Percentiles rank a stretch among this genome's conserved stretches.
Conservation (phyloP, 1,140 invertebrate genomes). For the Zaprionus taronus region DNA sequence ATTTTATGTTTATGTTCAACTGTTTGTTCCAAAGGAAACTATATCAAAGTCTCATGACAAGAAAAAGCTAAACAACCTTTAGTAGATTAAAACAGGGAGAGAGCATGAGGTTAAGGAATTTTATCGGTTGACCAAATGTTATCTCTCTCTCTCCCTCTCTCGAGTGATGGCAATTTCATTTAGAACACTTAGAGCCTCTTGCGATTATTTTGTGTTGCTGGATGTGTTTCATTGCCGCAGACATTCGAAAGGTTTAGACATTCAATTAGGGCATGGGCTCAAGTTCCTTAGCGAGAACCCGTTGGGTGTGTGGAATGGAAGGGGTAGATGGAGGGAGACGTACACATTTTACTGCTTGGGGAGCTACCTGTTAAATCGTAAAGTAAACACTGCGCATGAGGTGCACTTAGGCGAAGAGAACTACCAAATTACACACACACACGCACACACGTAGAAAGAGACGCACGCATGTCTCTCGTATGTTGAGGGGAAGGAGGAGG, state of each 20-base stretch:
- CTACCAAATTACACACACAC: conserved; percentile 67
- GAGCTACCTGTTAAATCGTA: conserved; percentile 72
- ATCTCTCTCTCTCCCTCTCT: neutral
- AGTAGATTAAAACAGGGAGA: too few relatives aligned
- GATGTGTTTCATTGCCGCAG: conserved; percentile 7
- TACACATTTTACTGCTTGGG: conserved; percentile 34
- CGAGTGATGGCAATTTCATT: conserved; percentile 24
- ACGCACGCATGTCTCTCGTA: neutral
- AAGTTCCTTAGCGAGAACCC: conserved; percentile 33
- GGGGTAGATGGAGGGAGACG: neutral
- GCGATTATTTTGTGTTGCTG: conserved; percentile 7
- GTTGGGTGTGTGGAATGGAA: neutral
- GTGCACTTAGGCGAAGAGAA: conserved; percentile 58
- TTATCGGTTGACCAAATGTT: conserved; percentile 8
- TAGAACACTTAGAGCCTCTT: conserved; percentile 30
- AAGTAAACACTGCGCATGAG: conserved; percentile 67
- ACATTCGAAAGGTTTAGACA: conserved; percentile 34
- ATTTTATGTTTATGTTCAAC: too few relatives aligned
- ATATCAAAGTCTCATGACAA: too few relatives aligned
- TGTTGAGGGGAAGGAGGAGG: neutral
- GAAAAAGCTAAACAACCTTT: too few relatives aligned
- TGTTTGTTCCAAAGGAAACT: too few relatives aligned
- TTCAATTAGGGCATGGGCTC: conserved; percentile 43
- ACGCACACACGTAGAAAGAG: conserved; percentile 23
- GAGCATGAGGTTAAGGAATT: neutral